phyloP scores from a whole-genome alignment of 2,113 vertebrate genomes.

The Vidua macroura region DNA sequence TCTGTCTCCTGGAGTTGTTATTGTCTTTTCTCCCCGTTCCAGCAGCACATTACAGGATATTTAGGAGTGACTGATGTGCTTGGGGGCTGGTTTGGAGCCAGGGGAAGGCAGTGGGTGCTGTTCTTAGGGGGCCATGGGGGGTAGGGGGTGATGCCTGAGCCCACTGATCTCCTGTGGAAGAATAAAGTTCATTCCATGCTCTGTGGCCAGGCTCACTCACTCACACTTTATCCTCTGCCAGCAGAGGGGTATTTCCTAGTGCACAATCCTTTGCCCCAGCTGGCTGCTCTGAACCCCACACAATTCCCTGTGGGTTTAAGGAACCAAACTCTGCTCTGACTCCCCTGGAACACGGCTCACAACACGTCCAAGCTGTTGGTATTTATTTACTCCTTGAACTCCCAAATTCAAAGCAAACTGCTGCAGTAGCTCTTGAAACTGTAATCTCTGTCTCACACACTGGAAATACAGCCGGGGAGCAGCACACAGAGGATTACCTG shows the following conservation, averaged over 20 bases:
- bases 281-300: background rate
- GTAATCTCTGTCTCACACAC: background rate
- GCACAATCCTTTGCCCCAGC: background rate
- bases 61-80: constrained; percentile 10
- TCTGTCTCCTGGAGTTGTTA: background rate
- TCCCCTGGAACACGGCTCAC: background rate
- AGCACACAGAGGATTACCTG: background rate
- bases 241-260: background rate
- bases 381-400: background rate
- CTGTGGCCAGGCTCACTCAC: background rate
- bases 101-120: background rate
- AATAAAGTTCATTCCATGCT: background rate
- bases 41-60: background rate
- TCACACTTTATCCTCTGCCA: background rate
- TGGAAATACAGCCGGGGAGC: background rate
- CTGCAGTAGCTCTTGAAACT: background rate
- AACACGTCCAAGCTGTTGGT: background rate
- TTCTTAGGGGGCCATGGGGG: background rate
- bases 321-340: background rate
- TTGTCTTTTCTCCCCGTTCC: background rate
- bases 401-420: background rate
- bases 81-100: background rate
- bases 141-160: background rate
- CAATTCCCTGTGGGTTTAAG: accelerated
- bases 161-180: background rate